Percentiles rank a stretch among this genome's conserved stretches.
Conservation (phyloP, 2,113 vertebrate species). For the Felis chaus region DNA sequence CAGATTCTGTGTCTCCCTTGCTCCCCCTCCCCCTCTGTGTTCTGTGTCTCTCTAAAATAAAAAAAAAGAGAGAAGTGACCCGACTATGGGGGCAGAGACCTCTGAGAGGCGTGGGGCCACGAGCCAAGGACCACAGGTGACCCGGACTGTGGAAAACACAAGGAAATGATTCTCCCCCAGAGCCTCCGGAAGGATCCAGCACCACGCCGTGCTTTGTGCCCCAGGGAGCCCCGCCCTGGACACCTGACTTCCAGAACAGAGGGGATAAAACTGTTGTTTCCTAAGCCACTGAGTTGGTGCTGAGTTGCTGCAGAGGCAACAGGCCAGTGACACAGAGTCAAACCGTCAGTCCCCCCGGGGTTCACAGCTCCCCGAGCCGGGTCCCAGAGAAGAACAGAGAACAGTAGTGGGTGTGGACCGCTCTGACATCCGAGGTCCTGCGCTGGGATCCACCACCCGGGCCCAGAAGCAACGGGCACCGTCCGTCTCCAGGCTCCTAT, state of each 20-base stretch:
- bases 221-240: not conserved
- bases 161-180: not conserved
- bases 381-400: not conserved
- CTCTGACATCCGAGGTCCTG: fast-evolving
- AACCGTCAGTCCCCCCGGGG: fast-evolving
- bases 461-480: fast-evolving
- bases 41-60: too few relatives aligned
- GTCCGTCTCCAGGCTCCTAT: fast-evolving
- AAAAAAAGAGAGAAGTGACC: too few relatives aligned
- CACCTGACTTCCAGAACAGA: fast-evolving
- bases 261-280: not conserved
- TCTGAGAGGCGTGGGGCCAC: fast-evolving
- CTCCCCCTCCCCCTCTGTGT: too few relatives aligned
- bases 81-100: fast-evolving
- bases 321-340: not conserved
- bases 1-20: too few relatives aligned
- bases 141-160: fast-evolving
- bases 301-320: too few relatives aligned
- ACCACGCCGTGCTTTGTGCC: fast-evolving
- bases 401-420: fast-evolving
- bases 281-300: fast-evolving
- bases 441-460: fast-evolving
- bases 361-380: not conserved
- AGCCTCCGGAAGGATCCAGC: not conserved
- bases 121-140: fast-evolving